These are phyloP conservation scores for Gallinago nigripennis DNA, from an alignment of 2,797 vertebrate species.

Conservation along the genomic window DNA sequence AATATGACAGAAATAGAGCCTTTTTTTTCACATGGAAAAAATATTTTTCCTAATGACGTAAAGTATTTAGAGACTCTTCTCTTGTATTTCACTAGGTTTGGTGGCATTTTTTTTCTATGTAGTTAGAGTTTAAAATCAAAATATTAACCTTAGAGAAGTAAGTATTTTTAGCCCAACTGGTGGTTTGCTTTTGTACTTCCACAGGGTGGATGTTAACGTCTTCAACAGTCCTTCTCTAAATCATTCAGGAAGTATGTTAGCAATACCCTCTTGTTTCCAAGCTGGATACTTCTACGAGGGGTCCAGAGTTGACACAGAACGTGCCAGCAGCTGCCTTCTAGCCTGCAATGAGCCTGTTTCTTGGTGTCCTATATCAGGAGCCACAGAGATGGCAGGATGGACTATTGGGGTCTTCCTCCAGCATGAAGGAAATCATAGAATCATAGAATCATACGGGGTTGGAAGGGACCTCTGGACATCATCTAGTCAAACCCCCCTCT, in stretches of 20 bases:
- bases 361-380: background rate
- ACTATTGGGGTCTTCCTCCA: background rate
- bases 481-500: no score
- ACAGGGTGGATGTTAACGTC: background rate
- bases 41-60: background rate
- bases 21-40: background rate
- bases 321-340: background rate
- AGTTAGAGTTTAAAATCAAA: background rate
- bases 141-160: background rate
- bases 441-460: no score
- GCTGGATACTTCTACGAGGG: background rate
- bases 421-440: background rate
- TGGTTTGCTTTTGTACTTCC: background rate
- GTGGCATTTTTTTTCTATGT: background rate
- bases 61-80: background rate
- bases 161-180: background rate
- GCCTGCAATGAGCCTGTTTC: background rate
- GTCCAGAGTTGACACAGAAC: background rate
- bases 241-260: background rate
- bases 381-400: background rate
- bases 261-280: background rate
- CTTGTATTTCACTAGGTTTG: background rate
- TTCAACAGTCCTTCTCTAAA: background rate
- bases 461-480: no score
- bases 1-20: accelerated